Base-by-base conservation (phyloP, 2,113 vertebrate species). In the Coracopsis vasa region DNA sequence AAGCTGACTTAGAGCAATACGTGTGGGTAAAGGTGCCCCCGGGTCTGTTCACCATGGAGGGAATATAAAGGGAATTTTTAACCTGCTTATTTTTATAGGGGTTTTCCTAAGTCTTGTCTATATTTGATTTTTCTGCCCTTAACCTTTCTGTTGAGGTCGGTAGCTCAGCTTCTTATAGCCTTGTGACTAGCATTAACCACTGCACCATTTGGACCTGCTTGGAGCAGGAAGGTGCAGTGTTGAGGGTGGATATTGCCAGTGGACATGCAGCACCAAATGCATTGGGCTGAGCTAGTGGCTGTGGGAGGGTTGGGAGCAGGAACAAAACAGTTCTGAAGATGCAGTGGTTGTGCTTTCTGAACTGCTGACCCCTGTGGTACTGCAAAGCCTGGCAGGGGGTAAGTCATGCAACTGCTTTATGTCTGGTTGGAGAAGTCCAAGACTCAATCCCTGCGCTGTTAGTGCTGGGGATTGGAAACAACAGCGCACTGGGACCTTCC, bases 251-350 rank as follows among this genome's bases (percentile, higher is more conserved):
- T 13, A 37, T 35, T 44, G 15, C 25, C 0, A 11, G 29, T 0
- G 1, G 13, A 13, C 18, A 15, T 3, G 2, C 1, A 11, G 65
- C 69, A 47, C 33, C 2, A 0, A 2, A 4, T 1, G 0, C 0
- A 1, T 18, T 28, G 74, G 41, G 73, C 86, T 83, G 74, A 83
- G 86, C 92, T 88, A 21, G 31, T 12, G 85, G 15, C 92, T 54
- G 83, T 2, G 0, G 56, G 84, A 62, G 91, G 86, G 70, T 31
- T 87, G 73, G 41, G 67, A 86, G 37, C 64, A 90, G 88, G 87
- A 94, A 84, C 73, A 47, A 81, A 81, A 64, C 15, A 9, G 5
- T 35, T 84, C 1, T 0, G 25, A 70, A 89, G 70, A 42, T 16
- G 20, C 2, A 23, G 31, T 70, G 64, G 37, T 88, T 71, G 48